These are phyloP conservation scores for Leptoclinus maculatus DNA, from an alignment of 2,797 vertebrate genomes.

Conservation along the genomic window DNA sequence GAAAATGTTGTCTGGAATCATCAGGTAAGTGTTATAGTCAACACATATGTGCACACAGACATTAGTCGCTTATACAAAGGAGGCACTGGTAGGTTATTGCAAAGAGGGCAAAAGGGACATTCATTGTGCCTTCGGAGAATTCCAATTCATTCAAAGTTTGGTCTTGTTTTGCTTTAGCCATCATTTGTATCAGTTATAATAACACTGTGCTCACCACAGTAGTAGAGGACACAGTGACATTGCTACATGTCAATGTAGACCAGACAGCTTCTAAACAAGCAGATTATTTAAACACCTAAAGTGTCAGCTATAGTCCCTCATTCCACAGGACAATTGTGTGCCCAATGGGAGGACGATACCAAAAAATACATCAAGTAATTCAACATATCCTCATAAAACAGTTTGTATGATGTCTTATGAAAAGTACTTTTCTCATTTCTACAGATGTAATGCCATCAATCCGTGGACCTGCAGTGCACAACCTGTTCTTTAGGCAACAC, in stretches of 20 bases:
- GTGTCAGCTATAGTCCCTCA: not conserved
- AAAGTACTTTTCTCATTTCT: too few relatives aligned
- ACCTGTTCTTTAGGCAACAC: not conserved
- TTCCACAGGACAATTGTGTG: not conserved
- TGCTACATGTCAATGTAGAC: not conserved
- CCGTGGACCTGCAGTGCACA: too few relatives aligned
- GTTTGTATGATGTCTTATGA: too few relatives aligned
- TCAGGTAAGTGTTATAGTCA: not conserved
- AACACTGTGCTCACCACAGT: not conserved
- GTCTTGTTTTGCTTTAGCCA: not conserved
- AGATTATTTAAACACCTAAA: not conserved
- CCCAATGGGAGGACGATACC: not conserved
- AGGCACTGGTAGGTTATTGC: not conserved
- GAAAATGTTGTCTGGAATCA: not conserved
- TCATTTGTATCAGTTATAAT: not conserved
- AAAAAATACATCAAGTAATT: not conserved
- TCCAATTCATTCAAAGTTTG: not conserved
- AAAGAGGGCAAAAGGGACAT: conserved; percentile 4
- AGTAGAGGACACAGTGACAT: not conserved
- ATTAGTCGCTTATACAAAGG: conserved; percentile 3
- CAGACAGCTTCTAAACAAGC: not conserved
- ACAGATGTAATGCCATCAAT: not conserved
- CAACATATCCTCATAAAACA: not conserved
- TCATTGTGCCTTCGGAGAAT: conserved; percentile 1
- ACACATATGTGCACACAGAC: not conserved